Conservation (phyloP, 2,113 vertebrate species). For the Merops nubicus region DNA sequence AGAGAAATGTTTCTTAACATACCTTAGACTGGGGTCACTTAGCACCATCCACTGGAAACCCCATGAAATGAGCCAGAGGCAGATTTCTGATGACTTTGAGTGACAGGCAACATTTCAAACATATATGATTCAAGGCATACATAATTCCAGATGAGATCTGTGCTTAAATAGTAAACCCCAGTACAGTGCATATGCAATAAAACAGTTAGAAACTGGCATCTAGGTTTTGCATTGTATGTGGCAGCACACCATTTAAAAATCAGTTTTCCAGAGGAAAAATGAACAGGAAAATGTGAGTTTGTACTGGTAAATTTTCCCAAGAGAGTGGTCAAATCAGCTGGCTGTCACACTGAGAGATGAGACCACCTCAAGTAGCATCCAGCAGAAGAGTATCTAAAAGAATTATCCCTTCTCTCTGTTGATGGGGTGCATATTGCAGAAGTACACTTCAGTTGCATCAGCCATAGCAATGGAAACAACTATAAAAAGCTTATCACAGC, state of each 20-base stretch:
- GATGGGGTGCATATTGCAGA: neutral
- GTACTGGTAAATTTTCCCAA: neutral
- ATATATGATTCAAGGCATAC: neutral
- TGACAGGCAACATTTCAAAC: neutral
- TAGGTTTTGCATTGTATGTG: neutral
- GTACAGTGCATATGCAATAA: neutral
- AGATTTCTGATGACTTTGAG: neutral
- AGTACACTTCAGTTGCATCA: neutral
- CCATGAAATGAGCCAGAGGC: neutral
- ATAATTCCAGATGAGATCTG: neutral
- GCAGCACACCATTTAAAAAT: neutral
- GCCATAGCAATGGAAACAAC: neutral
- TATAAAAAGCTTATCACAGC: neutral
- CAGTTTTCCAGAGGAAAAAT: neutral
- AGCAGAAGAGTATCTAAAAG: neutral
- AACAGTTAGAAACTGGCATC: neutral
- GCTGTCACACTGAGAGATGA: fast-evolving
- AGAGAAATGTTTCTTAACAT: neutral
- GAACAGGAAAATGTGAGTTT: neutral
- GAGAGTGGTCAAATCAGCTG: neutral
- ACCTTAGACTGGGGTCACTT: neutral
- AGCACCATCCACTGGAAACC: neutral
- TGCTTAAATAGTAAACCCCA: neutral
- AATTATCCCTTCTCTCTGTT: neutral
- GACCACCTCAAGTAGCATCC: neutral